These are phyloP conservation scores for Podarcis cretensis DNA, from an alignment of 2,113 vertebrate genomes.

Conservation along the genomic window DNA sequence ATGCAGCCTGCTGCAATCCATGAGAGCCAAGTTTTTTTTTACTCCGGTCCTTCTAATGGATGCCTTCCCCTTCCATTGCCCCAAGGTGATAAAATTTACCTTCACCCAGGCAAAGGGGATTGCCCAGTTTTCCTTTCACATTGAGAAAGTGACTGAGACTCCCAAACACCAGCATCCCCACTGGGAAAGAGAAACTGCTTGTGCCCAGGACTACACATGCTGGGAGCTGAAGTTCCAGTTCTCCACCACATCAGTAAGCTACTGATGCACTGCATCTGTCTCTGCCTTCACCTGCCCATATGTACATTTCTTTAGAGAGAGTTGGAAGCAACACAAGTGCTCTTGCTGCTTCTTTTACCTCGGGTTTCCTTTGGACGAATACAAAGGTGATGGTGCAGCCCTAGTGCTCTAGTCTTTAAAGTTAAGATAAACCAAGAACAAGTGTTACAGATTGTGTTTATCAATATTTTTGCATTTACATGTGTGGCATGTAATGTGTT, in stretches of 20 bases:
- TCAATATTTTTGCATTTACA: too few species aligned
- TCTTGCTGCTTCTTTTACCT: not conserved
- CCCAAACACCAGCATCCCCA: not conserved
- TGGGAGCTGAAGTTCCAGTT: not conserved
- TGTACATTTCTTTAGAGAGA: not conserved
- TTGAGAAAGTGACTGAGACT: not conserved
- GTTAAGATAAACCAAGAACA: not conserved
- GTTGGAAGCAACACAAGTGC: not conserved
- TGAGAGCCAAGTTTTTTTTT: not conserved
- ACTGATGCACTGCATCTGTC: not conserved
- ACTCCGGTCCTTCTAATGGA: not conserved
- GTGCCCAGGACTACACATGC: not conserved
- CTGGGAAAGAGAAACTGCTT: not conserved
- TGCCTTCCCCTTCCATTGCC: not conserved
- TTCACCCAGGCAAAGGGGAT: not conserved
- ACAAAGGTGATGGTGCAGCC: not conserved
- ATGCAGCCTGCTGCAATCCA: not conserved
- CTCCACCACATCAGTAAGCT: not conserved
- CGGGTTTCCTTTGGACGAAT: not conserved
- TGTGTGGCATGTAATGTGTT: not conserved
- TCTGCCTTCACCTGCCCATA: not conserved
- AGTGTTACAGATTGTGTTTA: not conserved
- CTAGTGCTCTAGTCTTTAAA: not conserved
- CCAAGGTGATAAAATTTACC: not conserved
- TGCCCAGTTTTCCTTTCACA: not conserved